Percentiles rank a stretch among this genome's conserved stretches.
phyloP scores from a whole-genome alignment of 2,797 vertebrate genomes.

The Sebastes variabilis region DNA sequence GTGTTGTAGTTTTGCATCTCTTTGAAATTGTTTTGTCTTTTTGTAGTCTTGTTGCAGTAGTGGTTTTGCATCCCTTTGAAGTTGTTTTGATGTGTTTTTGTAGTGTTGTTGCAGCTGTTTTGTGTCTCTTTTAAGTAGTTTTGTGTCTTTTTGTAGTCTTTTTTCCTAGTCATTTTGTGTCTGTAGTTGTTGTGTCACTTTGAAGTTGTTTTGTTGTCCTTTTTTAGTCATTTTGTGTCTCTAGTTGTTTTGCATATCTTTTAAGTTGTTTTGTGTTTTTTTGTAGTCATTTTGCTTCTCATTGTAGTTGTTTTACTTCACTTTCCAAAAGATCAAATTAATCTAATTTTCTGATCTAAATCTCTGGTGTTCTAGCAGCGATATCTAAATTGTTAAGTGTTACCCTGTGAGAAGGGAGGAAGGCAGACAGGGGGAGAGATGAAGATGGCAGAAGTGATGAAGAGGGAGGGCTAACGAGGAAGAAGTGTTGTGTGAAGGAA shows the following conservation, averaged over 20 bases:
- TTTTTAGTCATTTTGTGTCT: not conserved
- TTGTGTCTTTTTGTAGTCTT: not conserved
- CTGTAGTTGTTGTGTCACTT: not conserved
- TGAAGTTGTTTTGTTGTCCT: not conserved
- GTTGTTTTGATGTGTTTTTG: too few relatives aligned
- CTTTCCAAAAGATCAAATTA: not conserved
- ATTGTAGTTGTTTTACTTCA: not conserved
- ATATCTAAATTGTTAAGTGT: not conserved
- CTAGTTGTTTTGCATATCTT: not conserved
- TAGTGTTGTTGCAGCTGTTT: too few relatives aligned
- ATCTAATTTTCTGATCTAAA: not conserved
- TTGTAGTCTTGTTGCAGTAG: not conserved
- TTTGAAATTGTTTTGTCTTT: not conserved
- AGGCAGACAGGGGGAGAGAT: not conserved
- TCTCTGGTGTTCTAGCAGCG: not conserved
- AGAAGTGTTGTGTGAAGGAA: constrained; percentile 14
- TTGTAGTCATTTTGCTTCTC: not conserved
- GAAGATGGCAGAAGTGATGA: not conserved
- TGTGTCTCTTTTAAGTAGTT: too few relatives aligned
- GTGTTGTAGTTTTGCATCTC: not conserved
- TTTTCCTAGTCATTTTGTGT: not conserved
- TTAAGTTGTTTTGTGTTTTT: not conserved
- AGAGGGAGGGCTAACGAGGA: not conserved
- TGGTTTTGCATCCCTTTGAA: too few relatives aligned
- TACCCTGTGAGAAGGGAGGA: not conserved